These are phyloP conservation scores for Platycnemis pennipes DNA, from an alignment of 2,888 invertebrate genomes.

Conservation along the genomic window DNA sequence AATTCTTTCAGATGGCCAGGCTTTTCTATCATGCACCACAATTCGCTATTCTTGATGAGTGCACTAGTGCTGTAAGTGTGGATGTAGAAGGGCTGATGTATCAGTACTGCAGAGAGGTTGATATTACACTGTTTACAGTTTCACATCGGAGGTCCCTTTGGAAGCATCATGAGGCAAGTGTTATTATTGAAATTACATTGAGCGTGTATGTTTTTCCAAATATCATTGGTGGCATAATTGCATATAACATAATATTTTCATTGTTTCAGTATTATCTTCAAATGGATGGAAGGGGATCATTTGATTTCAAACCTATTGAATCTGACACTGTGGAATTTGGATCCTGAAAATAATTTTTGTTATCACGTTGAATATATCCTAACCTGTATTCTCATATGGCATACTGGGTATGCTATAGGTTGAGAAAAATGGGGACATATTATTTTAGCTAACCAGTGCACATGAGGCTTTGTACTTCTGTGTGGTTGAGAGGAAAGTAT, in stretches of 20 bases:
- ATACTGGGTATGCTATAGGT: slow-evolving; percentile 54
- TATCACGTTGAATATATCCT: slow-evolving; percentile 31
- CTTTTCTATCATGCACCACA: slow-evolving; percentile 98
- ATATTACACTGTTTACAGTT: slow-evolving; percentile 97
- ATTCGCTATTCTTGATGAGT: slow-evolving; percentile 99
- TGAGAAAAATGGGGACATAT: slow-evolving; percentile 55
- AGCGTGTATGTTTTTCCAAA: background rate
- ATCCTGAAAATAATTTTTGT: slow-evolving; percentile 83
- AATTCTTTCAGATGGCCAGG: slow-evolving; percentile 89
- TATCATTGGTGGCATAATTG: background rate
- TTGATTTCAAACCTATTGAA: slow-evolving; percentile 93
- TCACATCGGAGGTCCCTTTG: slow-evolving; percentile 98
- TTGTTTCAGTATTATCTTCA: slow-evolving; percentile 89
- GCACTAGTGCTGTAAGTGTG: slow-evolving; percentile 98
- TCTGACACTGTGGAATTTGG: slow-evolving; percentile 94
- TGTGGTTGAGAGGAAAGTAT: background rate
- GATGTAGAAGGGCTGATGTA: slow-evolving; percentile 99
- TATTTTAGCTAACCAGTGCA: slow-evolving; percentile 60
- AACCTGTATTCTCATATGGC: slow-evolving; percentile 54
- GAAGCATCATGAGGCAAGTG: slow-evolving; percentile 93
- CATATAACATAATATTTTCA: slow-evolving; percentile 64
- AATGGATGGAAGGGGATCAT: slow-evolving; percentile 97
- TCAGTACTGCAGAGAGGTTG: slow-evolving; percentile 92
- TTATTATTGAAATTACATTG: background rate
- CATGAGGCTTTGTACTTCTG: slow-evolving; percentile 1